Evolutionary conservation across 2,888 invertebrate genomes (phyloP).

Genomic region (Drosophila sordidapex): DNA sequence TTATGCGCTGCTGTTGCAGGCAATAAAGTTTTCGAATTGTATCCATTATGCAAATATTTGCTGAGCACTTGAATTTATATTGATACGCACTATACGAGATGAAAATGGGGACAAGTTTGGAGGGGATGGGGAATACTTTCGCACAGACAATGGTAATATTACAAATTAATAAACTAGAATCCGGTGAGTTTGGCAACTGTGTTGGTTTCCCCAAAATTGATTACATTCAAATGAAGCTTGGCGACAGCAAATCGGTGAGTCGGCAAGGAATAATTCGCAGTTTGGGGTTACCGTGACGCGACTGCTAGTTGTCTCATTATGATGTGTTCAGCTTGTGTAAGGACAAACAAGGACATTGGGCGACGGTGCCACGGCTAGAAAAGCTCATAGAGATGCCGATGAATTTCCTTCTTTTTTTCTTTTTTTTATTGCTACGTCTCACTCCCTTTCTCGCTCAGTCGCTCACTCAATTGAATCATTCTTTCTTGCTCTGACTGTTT

Average conservation of each 20-base stretch:
- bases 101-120: neutral
- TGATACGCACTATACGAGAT: neutral
- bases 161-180: conserved; percentile 40
- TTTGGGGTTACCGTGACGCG: conserved; percentile 49
- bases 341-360: conserved; percentile 70
- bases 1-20: neutral
- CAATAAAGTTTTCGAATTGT: conserved; percentile 6
- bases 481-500: conserved; percentile 6
- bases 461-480: conserved; percentile 11
- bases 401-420: neutral
- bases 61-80: conserved; percentile 17
- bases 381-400: conserved; percentile 32
- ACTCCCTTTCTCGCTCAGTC: conserved; percentile 5
- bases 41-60: conserved; percentile 26
- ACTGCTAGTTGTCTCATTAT: conserved; percentile 73
- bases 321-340: conserved; percentile 68
- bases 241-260: conserved; percentile 16
- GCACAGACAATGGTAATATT: conserved; percentile 17
- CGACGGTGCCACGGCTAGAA: conserved; percentile 51
- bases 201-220: conserved; percentile 31
- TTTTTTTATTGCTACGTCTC: conserved; percentile 7
- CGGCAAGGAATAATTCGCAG: conserved; percentile 8
- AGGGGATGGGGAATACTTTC: conserved; percentile 6
- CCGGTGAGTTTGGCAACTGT: conserved; percentile 9
- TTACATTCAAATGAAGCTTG: conserved; percentile 47